phyloP scores from a whole-genome alignment of 2,113 vertebrate genomes.

The Isichthys henryi region DNA sequence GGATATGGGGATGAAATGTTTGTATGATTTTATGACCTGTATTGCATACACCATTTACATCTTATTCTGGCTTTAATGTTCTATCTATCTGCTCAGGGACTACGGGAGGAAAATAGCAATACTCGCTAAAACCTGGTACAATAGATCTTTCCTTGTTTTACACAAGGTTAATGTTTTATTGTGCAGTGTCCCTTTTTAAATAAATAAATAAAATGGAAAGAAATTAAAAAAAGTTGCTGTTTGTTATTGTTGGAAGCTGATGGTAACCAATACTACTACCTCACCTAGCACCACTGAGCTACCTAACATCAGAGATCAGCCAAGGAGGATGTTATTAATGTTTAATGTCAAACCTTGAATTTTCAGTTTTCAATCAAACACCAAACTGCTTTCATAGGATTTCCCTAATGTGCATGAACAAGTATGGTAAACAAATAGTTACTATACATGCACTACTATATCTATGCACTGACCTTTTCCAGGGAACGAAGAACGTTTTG shows the following conservation, averaged over 20 bases:
- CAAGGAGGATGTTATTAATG: not conserved
- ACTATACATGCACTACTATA: too few species aligned
- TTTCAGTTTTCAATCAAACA: not conserved
- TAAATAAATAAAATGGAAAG: too few species aligned
- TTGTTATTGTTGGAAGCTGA: not conserved
- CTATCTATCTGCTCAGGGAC: too few species aligned
- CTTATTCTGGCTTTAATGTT: too few species aligned
- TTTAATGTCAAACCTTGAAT: not conserved
- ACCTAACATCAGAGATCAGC: not conserved
- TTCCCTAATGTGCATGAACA: not conserved
- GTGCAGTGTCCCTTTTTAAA: too few species aligned
- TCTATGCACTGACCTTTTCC: conserved; percentile 78
- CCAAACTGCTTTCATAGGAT: not conserved
- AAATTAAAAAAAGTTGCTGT: not conserved
- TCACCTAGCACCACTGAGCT: not conserved
- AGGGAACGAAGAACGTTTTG: conserved; percentile 88
- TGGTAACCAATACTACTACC: not conserved
- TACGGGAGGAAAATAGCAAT: too few species aligned
- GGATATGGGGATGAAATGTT: not conserved
- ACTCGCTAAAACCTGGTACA: too few species aligned
- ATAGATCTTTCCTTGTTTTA: too few species aligned
- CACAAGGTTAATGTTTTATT: too few species aligned
- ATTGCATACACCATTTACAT: too few species aligned
- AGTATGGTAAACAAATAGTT: not conserved
- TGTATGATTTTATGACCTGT: not conserved